These are phyloP conservation scores for Austrolebias charrua DNA, from an alignment of 2,797 vertebrate species.

Conservation along the genomic window DNA sequence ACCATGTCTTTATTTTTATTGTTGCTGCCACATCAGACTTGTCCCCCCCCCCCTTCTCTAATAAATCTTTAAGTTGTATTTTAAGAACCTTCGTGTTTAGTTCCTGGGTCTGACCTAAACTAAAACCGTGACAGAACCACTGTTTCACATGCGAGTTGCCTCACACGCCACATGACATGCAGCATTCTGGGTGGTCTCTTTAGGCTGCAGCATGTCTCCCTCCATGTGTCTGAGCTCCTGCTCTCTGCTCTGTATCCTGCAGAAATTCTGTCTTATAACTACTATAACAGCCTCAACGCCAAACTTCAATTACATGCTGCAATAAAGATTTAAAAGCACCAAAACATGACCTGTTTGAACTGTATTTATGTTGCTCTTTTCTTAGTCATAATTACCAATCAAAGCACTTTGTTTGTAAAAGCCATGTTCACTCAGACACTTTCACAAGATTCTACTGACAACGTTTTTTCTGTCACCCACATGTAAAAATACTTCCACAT, in stretches of 20 bases:
- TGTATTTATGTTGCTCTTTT: neutral
- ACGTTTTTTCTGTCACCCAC: neutral
- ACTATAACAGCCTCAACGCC: neutral
- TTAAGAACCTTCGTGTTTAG: no score
- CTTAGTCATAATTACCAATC: neutral
- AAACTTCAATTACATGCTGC: neutral
- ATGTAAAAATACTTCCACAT: neutral
- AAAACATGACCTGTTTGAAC: neutral
- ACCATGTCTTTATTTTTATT: no score
- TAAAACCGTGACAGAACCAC: no score
- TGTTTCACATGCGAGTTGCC: neutral
- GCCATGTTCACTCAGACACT: neutral
- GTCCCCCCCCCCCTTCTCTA: no score
- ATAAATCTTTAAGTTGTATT: no score
- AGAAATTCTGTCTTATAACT: neutral
- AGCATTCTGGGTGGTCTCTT: constrained; percentile 6
- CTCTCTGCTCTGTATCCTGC: neutral
- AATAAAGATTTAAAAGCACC: neutral
- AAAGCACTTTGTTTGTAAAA: neutral
- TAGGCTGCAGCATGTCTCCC: neutral
- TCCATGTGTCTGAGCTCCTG: neutral
- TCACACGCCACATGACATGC: neutral
- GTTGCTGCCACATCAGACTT: no score
- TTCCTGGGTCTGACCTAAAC: no score
- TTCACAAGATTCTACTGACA: neutral